Evolutionary conservation across 2,113 vertebrate genomes (phyloP).

Genomic region (Vanacampus margaritifer): DNA sequence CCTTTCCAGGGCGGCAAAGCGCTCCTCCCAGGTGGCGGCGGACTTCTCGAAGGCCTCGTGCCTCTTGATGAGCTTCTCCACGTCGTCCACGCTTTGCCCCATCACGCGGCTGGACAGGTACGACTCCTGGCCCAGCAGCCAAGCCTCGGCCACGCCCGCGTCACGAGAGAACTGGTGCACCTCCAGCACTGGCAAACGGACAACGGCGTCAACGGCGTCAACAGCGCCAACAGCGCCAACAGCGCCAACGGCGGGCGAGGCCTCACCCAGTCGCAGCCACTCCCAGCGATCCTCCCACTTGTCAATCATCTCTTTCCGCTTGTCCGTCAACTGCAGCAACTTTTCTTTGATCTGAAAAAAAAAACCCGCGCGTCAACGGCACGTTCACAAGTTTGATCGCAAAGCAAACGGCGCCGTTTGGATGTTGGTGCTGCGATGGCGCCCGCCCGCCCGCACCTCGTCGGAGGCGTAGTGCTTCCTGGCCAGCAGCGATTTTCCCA

Average conservation of each 20-base stretch:
- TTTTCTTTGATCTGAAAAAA: slow-evolving; percentile 86
- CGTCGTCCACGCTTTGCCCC: slow-evolving; percentile 93
- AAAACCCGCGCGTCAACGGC: background rate
- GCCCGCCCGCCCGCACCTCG: slow-evolving; percentile 75
- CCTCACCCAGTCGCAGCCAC: slow-evolving; percentile 92
- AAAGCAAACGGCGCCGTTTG: too few relatives aligned
- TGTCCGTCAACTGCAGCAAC: slow-evolving; percentile 88
- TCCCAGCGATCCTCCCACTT: slow-evolving; percentile 96
- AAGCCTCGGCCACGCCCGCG: slow-evolving; percentile 93
- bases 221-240: background rate
- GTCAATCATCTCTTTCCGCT: slow-evolving; percentile 97
- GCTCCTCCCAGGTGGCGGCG: slow-evolving; percentile 96
- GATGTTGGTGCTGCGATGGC: too few relatives aligned
- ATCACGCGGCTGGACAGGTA: slow-evolving; percentile 93
- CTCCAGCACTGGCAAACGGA: slow-evolving; percentile 55
- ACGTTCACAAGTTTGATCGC: background rate
- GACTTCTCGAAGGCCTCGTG: slow-evolving; percentile 99
- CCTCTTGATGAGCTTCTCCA: slow-evolving; percentile 96
- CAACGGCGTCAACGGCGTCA: background rate
- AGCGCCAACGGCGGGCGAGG: background rate
- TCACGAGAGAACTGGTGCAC: slow-evolving; percentile 82
- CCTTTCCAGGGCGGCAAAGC: slow-evolving; percentile 91
- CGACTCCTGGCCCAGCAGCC: slow-evolving; percentile 94
- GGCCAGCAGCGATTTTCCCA: slow-evolving; percentile 93
- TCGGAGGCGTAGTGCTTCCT: slow-evolving; percentile 96